A percentile compares a stretch with the other conserved stretches of the same genome.
phyloP scores from a whole-genome alignment of 1,140 invertebrate genomes.

The Thaumatotibia leucotreta region DNA sequence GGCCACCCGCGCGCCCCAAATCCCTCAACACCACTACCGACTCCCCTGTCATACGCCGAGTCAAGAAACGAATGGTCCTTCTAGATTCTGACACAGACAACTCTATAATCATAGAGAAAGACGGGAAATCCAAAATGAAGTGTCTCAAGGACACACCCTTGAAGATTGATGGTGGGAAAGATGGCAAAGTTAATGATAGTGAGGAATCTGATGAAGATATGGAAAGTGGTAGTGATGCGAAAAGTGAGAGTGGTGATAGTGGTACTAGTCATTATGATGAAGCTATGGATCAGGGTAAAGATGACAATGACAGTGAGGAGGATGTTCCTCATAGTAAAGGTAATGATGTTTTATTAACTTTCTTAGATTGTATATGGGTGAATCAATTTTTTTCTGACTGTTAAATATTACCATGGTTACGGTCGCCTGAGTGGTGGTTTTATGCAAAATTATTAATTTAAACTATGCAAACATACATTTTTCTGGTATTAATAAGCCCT shows the following conservation, averaged over 20 bases:
- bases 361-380: too few species aligned
- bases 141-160: constrained; percentile 58
- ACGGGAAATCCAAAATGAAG: constrained; percentile 40
- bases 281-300: not conserved
- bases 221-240: not conserved
- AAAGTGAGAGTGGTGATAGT: constrained; percentile 24
- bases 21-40: constrained; percentile 13
- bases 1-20: constrained; percentile 20
- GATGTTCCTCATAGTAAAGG: constrained; percentile 17
- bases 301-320: constrained; percentile 21
- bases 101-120: constrained; percentile 53
- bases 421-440: too few species aligned
- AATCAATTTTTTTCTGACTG: too few species aligned
- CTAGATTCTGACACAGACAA: constrained; percentile 63
- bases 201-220: constrained; percentile 15
- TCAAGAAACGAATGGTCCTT: constrained; percentile 50
- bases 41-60: constrained; percentile 37
- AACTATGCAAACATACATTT: too few species aligned
- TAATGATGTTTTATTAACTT: not conserved
- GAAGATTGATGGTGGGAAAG: constrained; percentile 30
- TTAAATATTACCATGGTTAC: too few species aligned
- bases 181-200: constrained; percentile 18
- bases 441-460: too few species aligned
- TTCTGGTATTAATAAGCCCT: too few species aligned
- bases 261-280: constrained; percentile 19